These are phyloP conservation scores for Nematolebias whitei DNA, from an alignment of 2,113 vertebrate species.

Conservation along the genomic window DNA sequence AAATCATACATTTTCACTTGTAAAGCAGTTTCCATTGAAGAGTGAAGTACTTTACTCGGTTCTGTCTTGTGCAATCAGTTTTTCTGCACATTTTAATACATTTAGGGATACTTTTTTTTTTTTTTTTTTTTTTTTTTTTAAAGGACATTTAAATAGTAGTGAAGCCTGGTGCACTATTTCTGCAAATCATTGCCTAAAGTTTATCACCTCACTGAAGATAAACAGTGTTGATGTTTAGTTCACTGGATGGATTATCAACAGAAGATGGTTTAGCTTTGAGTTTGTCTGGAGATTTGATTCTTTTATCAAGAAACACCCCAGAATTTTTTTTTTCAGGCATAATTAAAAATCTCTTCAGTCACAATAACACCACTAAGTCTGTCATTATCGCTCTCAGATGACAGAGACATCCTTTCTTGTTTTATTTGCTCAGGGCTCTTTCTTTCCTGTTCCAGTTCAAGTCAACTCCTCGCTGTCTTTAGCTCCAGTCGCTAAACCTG, in stretches of 20 bases:
- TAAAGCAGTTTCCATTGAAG: not conserved
- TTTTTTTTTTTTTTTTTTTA: no score
- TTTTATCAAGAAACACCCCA: slow-evolving; percentile 41
- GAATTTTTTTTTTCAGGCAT: slow-evolving; percentile 61
- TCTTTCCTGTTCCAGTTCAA: slow-evolving; percentile 61
- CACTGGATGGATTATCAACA: slow-evolving; percentile 1
- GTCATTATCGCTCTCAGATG: slow-evolving; percentile 71
- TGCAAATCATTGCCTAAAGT: slow-evolving; percentile 8
- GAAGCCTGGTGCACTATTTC: not conserved
- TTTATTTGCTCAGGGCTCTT: slow-evolving; percentile 50
- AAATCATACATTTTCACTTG: slow-evolving; percentile 24
- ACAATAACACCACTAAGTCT: slow-evolving; percentile 71
- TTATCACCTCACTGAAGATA: slow-evolving; percentile 32
- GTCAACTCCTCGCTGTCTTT: slow-evolving; percentile 32
- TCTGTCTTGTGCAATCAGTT: not conserved
- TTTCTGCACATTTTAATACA: not conserved
- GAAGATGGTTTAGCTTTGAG: not conserved
- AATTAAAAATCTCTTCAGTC: slow-evolving; percentile 71
- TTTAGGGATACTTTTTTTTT: no score
- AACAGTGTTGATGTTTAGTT: slow-evolving; percentile 36
- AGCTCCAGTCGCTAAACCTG: slow-evolving; percentile 13
- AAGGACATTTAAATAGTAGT: slow-evolving; percentile 14
- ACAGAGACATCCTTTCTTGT: slow-evolving; percentile 70
- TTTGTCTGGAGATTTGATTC: slow-evolving; percentile 39
- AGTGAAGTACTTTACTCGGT: slow-evolving; percentile 1